Conservation (phyloP, 2,888 invertebrate species). For the Petrolisthes cinctipes region DNA sequence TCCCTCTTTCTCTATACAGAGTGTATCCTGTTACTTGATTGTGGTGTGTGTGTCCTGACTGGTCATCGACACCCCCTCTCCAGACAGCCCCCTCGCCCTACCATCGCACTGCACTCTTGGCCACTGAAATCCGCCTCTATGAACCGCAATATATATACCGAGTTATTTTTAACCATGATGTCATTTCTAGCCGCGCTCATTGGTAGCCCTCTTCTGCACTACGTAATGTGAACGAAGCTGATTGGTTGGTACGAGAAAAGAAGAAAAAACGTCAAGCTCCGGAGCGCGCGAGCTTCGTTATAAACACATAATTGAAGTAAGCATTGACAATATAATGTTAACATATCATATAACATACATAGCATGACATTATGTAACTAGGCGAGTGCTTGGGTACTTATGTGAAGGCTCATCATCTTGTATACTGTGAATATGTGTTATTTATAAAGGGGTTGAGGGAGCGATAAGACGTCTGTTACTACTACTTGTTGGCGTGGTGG, state of each 20-base stretch:
- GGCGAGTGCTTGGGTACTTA: not conserved
- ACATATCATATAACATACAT: not conserved
- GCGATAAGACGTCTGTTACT: slow-evolving; percentile 49
- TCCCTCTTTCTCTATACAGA: slow-evolving; percentile 62
- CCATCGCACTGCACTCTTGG: slow-evolving; percentile 64
- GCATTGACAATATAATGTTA: not conserved
- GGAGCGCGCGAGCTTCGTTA: slow-evolving; percentile 33
- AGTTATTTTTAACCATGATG: slow-evolving; percentile 62
- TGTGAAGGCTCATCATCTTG: not conserved
- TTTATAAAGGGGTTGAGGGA: slow-evolving; percentile 20
- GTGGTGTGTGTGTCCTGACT: slow-evolving; percentile 53
- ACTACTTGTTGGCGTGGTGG: slow-evolving; percentile 42
- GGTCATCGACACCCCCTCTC: slow-evolving; percentile 63
- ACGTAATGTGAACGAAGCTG: slow-evolving; percentile 49
- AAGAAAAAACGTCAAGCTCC: slow-evolving; percentile 48
- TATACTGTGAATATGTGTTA: not conserved
- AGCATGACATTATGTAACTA: not conserved
- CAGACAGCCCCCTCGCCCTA: slow-evolving; percentile 63
- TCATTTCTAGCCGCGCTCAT: slow-evolving; percentile 43
- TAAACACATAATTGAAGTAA: not conserved
- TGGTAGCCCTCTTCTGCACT: slow-evolving; percentile 48
- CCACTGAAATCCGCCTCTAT: slow-evolving; percentile 60
- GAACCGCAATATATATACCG: slow-evolving; percentile 53
- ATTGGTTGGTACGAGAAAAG: slow-evolving; percentile 46
- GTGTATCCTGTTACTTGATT: slow-evolving; percentile 60